Percentiles rank a stretch among this genome's conserved stretches.
These are phyloP conservation scores for Micromesistius poutassou DNA, from an alignment of 2,797 vertebrate species.

Conservation along the genomic window DNA sequence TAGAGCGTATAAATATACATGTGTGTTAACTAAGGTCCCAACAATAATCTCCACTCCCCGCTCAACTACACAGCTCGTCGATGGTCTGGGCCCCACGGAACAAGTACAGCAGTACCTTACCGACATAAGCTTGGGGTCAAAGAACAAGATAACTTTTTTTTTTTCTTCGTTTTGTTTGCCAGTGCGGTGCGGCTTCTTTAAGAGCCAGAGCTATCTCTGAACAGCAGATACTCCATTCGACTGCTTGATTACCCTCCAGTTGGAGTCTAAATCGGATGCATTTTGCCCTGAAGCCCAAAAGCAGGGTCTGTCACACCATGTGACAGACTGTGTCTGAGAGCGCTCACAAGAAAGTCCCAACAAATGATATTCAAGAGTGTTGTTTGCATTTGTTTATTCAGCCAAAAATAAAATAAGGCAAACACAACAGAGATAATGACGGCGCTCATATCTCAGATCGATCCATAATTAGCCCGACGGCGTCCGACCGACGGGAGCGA, in stretches of 20 bases:
- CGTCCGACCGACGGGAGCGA: background rate
- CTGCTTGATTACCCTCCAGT: conserved; percentile 50
- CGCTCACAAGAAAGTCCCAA: background rate
- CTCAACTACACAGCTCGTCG: conserved; percentile 37
- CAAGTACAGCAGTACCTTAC: conserved; percentile 35
- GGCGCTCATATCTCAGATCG: background rate
- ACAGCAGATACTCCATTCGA: conserved; percentile 45
- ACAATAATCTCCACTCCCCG: background rate
- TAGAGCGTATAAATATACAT: conserved; percentile 26
- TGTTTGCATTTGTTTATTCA: background rate
- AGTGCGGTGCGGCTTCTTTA: conserved; percentile 12
- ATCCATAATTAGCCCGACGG: background rate
- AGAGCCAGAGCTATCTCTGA: conserved; percentile 47
- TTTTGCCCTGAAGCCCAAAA: conserved; percentile 52
- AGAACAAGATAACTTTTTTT: conserved; percentile 20
- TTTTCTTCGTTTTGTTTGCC: conserved; percentile 22
- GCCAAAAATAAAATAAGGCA: background rate
- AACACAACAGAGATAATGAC: background rate
- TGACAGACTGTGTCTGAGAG: background rate
- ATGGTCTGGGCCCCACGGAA: conserved; percentile 40
- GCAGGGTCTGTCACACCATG: background rate
- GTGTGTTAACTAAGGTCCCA: conserved; percentile 36
- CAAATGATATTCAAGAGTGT: background rate
- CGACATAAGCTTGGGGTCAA: conserved; percentile 40
- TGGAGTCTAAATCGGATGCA: conserved; percentile 43